Conservation (phyloP, 2,797 vertebrate genomes). For the Gymnopithys bicolor region DNA sequence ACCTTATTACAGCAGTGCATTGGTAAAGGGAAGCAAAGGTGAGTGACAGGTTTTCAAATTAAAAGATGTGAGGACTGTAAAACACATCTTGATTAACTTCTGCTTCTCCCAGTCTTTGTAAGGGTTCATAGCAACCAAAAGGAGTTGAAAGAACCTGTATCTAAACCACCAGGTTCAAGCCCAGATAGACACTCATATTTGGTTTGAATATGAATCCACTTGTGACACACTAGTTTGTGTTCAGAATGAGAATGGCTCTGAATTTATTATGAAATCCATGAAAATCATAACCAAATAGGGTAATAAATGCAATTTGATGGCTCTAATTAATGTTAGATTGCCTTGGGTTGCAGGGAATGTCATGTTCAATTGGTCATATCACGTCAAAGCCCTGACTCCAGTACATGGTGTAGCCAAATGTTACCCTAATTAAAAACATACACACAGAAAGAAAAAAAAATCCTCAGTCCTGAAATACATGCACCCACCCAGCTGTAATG, state of each 20-base stretch:
- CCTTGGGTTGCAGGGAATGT: not conserved
- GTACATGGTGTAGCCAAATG: not conserved
- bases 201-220: not conserved
- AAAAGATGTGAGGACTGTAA: not conserved
- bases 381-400: not conserved
- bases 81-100: not conserved
- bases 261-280: not conserved
- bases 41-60: not conserved
- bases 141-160: not conserved
- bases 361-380: not conserved
- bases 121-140: not conserved
- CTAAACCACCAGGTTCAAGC: not conserved
- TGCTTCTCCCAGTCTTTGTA: not conserved
- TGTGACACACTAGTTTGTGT: not conserved
- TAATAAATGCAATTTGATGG: not conserved
- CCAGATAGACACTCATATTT: not conserved
- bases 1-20: not conserved
- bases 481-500: not conserved
- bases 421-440: not conserved
- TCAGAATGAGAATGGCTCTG: not conserved
- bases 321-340: not conserved
- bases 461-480: not conserved
- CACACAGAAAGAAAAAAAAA: not conserved
- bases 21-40: not conserved
- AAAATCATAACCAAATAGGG: not conserved